Base-by-base conservation (phyloP, 2,888 invertebrate genomes). In the Brenthis hecate region DNA sequence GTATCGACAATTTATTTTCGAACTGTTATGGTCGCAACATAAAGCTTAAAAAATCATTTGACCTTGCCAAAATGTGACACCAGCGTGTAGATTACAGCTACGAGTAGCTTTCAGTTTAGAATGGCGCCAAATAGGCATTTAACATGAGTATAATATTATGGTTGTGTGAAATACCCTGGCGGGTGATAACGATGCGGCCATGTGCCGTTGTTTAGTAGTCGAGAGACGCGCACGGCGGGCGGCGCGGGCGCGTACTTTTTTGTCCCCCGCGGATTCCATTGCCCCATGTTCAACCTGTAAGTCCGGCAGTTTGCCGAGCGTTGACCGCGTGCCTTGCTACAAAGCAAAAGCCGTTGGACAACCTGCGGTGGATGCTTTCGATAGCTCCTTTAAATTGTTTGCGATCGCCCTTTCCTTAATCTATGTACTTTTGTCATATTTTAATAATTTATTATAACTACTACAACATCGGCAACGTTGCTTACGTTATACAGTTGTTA, bases 231-330 rank as follows among this genome's bases (percentile, higher is more conserved):
- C 83, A 74, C 81, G 81, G 79, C 80, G 76, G 82, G 83, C 82
- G 83, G 81, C 81, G 81, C 81, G 77, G 83, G 82, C 83, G 81
- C 83, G 81, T 88, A 85, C 84, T 88, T 91, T 90, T 91, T 92
- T 91, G 87, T 88, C 83, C 85, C 83, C 87, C 86, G 86, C 86
- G 86, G 90, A 91, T 92, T 91, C 91, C 91, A 88, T 84, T 85
- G 90, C 88, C 87, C 86, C 90, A 88, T 88, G 90, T 88, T 85
- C 88, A 91, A 91, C 91, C 91, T 88, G 92, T 91, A 90, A 88
- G 90, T 85, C 91, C 88, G 91, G 91, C 92, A 91, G 90, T 92
- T 92, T 89, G 87, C 85, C 91, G 92, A 81, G 84, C 92, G 84
- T 91, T 91, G 92, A 92, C 92, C 92, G 92, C 89, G 77, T 78